Conservation (phyloP, 2,888 invertebrate species). For the Mimas tiliae region DNA sequence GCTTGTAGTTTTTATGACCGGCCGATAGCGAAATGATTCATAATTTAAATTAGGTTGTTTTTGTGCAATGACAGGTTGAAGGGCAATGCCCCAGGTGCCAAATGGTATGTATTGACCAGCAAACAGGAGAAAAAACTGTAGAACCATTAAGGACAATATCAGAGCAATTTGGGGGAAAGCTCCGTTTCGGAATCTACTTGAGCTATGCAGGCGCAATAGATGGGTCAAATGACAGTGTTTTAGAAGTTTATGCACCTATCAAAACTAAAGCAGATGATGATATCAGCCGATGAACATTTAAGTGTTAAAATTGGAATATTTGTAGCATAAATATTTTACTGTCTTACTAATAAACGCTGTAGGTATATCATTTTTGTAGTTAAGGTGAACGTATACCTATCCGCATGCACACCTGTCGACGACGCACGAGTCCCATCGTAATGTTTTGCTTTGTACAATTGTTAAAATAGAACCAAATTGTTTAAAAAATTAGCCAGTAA, state of each 20-base stretch:
- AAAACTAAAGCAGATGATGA: slow-evolving; percentile 58
- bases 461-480: too few species aligned
- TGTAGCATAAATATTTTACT: not conserved
- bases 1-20: too few species aligned
- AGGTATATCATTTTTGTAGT: too few species aligned
- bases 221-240: slow-evolving; percentile 51
- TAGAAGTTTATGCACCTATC: slow-evolving; percentile 55
- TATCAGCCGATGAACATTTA: slow-evolving; percentile 61
- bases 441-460: too few species aligned
- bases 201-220: slow-evolving; percentile 69
- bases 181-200: slow-evolving; percentile 93
- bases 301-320: not conserved
- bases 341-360: too few species aligned
- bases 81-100: slow-evolving; percentile 95
- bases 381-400: too few species aligned
- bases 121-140: slow-evolving; percentile 90
- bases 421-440: too few species aligned
- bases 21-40: too few species aligned
- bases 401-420: too few species aligned
- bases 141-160: slow-evolving; percentile 92
- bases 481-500: too few species aligned
- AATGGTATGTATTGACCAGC: slow-evolving; percentile 97
- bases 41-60: slow-evolving; percentile 2
- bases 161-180: slow-evolving; percentile 89
- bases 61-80: slow-evolving; percentile 83